Evolutionary conservation across 2,888 invertebrate genomes (phyloP).

Genomic region (Adineta ricciae): DNA sequence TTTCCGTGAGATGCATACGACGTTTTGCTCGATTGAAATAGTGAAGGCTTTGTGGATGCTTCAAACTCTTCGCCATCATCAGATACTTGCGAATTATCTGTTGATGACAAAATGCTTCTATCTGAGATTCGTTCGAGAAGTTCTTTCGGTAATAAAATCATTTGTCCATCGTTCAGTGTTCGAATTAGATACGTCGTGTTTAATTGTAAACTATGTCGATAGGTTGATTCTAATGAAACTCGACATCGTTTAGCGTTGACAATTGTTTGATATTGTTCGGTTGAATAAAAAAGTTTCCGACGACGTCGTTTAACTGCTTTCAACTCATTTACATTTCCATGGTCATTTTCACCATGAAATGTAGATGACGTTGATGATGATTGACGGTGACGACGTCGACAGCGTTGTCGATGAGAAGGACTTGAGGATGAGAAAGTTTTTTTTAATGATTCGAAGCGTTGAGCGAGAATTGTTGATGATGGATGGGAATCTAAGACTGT

Average conservation of each 20-base stretch:
- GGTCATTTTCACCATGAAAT: background rate
- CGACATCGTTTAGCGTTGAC: background rate
- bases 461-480: background rate
- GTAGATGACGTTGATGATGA: background rate
- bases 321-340: background rate
- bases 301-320: background rate
- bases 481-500: background rate
- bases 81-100: background rate
- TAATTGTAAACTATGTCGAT: background rate
- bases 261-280: background rate
- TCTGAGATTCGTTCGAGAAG: background rate
- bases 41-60: no score
- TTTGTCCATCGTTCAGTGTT: background rate
- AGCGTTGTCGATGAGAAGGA: background rate
- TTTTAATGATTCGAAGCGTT: background rate
- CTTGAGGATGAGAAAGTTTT: background rate
- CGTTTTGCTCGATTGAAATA: background rate
- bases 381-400: background rate
- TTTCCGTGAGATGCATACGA: background rate
- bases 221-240: background rate
- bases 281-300: background rate
- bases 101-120: background rate
- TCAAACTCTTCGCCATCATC: background rate
- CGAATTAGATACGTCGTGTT: conserved; percentile 1
- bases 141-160: background rate